Evolutionary conservation across 2,113 vertebrate genomes (phyloP), one percentile per base, ranked within the genome.

Genomic region (Elgaria multicarinata): DNA sequence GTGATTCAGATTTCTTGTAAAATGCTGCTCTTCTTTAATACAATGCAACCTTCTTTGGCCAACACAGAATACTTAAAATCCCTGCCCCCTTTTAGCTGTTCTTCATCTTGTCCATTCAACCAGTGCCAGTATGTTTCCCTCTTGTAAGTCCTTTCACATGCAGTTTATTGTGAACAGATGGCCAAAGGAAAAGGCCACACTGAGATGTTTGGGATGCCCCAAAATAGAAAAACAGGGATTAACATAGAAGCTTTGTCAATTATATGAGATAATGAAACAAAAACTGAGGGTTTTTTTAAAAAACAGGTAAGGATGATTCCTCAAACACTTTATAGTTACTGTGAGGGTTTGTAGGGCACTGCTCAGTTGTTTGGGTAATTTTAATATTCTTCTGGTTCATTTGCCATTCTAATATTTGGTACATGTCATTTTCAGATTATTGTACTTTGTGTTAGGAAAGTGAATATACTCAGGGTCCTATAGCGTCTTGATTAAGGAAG

Each of bases 101-200:
- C 88, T 93, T 50, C 58, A 69, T 8, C 81, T 33, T 72, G 55
- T 33, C 64, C 90, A 7, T 86, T 91, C 82, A 87, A 90, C 0
- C 78, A 0, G 39, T 83, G 2, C 74, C 2, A 69, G 13, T 33
- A 14, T 74, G 53, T 44, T 79, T 42, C 75, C 18, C 28, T 79
- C 7, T 33, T 42, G 74, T 20, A 80, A 53, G 33, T 44, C 74
- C 76, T 31, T 39, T 89, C 20, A 16, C 28, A 16, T 28, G 16
- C 0, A 86, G 14, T 36, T 74, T 90, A 87, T 58, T 86, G 53
- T 26, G 28, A 36, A 26, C 69, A 53, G 88, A 72, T 76, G 6
- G 82, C 42, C 39, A 74, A 71, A 33, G 16, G 31, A 3, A 74
- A 44, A 81, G 7, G 12, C 28, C 55, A 50, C 24, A 20, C 62